phyloP scores from a whole-genome alignment of 2,888 invertebrate genomes.

The Habroteleia sp. region DNA sequence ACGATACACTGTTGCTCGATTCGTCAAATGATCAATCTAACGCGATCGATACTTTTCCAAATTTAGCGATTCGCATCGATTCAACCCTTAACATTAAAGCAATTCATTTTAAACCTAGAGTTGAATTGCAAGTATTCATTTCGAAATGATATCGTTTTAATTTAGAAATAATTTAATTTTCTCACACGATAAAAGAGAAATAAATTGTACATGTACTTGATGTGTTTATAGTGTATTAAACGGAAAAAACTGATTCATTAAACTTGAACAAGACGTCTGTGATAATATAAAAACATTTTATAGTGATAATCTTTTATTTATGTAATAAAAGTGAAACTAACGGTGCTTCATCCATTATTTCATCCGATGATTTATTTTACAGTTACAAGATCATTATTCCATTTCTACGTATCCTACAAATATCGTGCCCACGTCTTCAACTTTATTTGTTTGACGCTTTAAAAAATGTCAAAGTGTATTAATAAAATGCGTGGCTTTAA shows the following conservation, averaged over 20 bases:
- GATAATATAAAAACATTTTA: constrained; percentile 20
- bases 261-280: constrained; percentile 21
- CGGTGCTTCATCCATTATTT: constrained; percentile 18
- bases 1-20: constrained; percentile 1
- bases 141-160: no score
- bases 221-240: constrained; percentile 13
- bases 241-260: constrained; percentile 24
- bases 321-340: constrained; percentile 27
- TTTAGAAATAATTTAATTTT: no score
- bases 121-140: no score
- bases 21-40: background rate
- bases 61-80: no score
- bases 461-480: no score
- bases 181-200: no score
- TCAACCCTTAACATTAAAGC: no score
- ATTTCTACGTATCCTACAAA: background rate
- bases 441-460: background rate
- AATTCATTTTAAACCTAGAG: no score
- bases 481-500: no score
- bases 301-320: constrained; percentile 36
- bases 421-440: no score
- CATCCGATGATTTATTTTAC: constrained; percentile 1
- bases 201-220: constrained; percentile 1
- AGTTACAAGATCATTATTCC: constrained; percentile 2
- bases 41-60: background rate